These are phyloP conservation scores for Bombylius major DNA, from an alignment of 2,888 invertebrate species.

Conservation along the genomic window DNA sequence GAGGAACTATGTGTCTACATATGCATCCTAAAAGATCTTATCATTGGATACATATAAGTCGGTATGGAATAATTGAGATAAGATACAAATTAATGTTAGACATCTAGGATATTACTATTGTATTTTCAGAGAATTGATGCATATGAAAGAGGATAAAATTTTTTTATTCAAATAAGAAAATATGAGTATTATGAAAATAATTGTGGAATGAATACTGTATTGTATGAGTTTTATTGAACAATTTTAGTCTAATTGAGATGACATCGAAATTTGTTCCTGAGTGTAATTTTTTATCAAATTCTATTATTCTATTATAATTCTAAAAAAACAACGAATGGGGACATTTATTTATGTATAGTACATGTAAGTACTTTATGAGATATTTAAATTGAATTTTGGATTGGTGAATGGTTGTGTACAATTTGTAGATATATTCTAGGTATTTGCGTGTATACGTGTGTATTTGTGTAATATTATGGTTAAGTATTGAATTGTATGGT, in stretches of 20 bases:
- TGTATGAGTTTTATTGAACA: conserved; percentile 57
- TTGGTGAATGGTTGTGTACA: too few species aligned
- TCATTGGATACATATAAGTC: conserved; percentile 34
- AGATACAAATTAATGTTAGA: conserved; percentile 20
- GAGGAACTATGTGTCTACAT: too few species aligned
- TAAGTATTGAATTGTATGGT: conserved; percentile 18
- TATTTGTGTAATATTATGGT: too few species aligned
- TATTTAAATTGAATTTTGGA: too few species aligned
- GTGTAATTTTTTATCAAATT: conserved; percentile 43
- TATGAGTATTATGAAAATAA: too few species aligned
- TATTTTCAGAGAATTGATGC: too few species aligned
- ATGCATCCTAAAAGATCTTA: conserved; percentile 31
- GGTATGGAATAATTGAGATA: conserved; percentile 35
- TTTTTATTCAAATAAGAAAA: too few species aligned
- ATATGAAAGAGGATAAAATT: too few species aligned
- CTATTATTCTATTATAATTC: conserved; percentile 43
- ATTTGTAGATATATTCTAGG: too few species aligned
- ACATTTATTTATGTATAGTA: conserved; percentile 38
- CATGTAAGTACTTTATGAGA: conserved; percentile 40
- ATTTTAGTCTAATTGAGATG: conserved; percentile 64
- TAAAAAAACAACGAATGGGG: conserved; percentile 35
- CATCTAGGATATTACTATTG: too few species aligned
- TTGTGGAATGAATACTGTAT: conserved; percentile 45
- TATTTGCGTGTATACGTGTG: too few species aligned
- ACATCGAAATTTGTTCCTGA: conserved; percentile 50